Evolutionary conservation across 2,888 invertebrate genomes (phyloP), one percentile per base, ranked within the genome.

Genomic region (Nemapogon koenigi): DNA sequence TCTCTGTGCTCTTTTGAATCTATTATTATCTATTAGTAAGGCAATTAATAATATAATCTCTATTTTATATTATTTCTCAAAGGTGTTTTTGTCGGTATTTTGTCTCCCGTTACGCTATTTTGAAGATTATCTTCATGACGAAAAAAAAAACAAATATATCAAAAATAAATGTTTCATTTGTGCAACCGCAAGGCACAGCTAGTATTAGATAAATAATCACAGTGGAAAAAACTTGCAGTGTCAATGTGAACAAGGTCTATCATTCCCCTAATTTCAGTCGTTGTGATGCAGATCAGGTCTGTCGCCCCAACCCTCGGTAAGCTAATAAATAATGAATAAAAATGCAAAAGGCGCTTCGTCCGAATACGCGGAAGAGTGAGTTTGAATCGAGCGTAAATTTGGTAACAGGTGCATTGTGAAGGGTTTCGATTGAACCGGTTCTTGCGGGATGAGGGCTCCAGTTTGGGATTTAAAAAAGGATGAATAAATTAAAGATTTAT

Each of bases 281-380:
- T 46, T 44, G 41, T 33, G 41, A 46, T 44, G 39, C 48, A 40
- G 46, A 50, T 49, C 49, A 45, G 25, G 40, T n/a, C n/a, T n/a
- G 47, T 42, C 30, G 37, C 42, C 39, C 26, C 10, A 28, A 37
- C 44, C 44, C 45, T 40, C 40, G 19, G 41, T 16, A 41, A 50
- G 50, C 54, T 53, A 59, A 62, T 65, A 59, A 63, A 60, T 57
- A 57, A 57, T 55, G 55, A 62, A 59, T 60, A 65, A 67, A 70
- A 70, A 72, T 69, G 63, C 60, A 66, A 64, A 66, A 53, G 53
- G 55, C 37, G 13, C 18, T 45, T 49, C 49, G 33, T 43, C 11
- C 38, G 38, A 50, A 50, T 54, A 53, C 53, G 52, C 69, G 70
- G 69, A 70, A 72, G 70, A 72, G 53, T 59, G 61, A 55, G 50